Base-by-base conservation (phyloP, 2,888 invertebrate genomes). In the Drosophila neotestacea region DNA sequence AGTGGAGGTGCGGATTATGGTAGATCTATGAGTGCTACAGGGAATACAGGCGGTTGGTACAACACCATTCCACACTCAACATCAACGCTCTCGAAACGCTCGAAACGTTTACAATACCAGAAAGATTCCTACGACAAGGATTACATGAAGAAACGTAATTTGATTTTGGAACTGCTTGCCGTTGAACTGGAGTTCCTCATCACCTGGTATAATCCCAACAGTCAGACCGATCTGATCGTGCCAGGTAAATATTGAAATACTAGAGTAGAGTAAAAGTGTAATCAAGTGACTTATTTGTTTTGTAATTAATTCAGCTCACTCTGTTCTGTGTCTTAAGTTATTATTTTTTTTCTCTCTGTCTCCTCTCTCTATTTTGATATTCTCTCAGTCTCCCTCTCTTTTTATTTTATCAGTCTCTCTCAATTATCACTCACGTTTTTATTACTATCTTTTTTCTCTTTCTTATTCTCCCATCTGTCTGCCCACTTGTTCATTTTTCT, bases 201-300 rank as follows among this genome's bases (percentile, higher is more conserved):
- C 58, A 98, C 96, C 0, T 99, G 99, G 99, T 96, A 98, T 91
- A 99, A 99, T 93, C 99, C 99, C 0, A 96, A 97, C 83, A 94
- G 95, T 38, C 93, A 96, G 5, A 94, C 95, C 0, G 98, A 98
- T 85, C 93, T 96, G 55, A 93, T 93, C 0, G 93, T 95, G 48
- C 93, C 94, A 0, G 98, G 97, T 90, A 60, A 70, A 70, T 22
- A 32, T 22, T 22, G 7, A 16, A 2, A 16, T 6, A 6, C n/a
- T 16, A 16, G 16, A 16, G 16, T 16, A 16, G 16, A 16, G 16
- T 16, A 16, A 16, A 16, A 16, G 16, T 16, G 16, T 16, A 16
- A 16, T 16, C 16, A 16, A 16, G 0, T 16, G 16, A 4, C 22
- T 2, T 4, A 6, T 6, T 47, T 47, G 11, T 30, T 4, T 27